phyloP scores from a whole-genome alignment of 2,113 vertebrate genomes.

The Tylochromis polylepis region DNA sequence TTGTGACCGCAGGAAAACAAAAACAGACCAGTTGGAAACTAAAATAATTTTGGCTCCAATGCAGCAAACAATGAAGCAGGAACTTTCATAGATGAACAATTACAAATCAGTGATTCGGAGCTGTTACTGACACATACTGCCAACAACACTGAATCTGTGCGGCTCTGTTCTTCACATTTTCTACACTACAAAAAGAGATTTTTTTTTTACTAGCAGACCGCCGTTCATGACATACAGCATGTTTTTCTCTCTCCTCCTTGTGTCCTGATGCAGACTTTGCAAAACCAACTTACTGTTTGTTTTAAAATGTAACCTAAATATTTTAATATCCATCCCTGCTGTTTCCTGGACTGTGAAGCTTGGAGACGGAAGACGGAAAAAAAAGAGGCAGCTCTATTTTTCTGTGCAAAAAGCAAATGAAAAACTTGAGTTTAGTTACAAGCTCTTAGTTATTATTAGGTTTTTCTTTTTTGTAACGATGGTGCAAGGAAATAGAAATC shows the following conservation, averaged over 20 bases:
- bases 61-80: not conserved
- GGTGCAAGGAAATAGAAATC: not conserved
- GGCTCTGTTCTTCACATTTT: not conserved
- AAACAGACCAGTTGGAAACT: not conserved
- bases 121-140: not conserved
- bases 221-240: rapidly evolving
- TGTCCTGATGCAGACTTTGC: not conserved
- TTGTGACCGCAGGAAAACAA: not conserved
- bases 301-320: not conserved
- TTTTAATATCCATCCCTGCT: not conserved
- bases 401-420: not conserved
- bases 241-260: not conserved
- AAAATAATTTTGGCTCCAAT: not conserved
- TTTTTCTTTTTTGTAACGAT: not conserved
- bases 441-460: rapidly evolving
- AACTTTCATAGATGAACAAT: not conserved
- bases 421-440: rapidly evolving
- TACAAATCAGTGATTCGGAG: too few relatives aligned
- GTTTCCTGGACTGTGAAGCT: not conserved
- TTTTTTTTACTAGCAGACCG: not conserved
- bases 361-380: not conserved
- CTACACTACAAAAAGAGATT: not conserved
- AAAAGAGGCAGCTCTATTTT: not conserved
- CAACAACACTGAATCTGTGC: not conserved
- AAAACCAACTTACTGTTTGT: not conserved